These are phyloP conservation scores for Emydoidea blandingii DNA, from an alignment of 2,797 vertebrate genomes.

Conservation along the genomic window DNA sequence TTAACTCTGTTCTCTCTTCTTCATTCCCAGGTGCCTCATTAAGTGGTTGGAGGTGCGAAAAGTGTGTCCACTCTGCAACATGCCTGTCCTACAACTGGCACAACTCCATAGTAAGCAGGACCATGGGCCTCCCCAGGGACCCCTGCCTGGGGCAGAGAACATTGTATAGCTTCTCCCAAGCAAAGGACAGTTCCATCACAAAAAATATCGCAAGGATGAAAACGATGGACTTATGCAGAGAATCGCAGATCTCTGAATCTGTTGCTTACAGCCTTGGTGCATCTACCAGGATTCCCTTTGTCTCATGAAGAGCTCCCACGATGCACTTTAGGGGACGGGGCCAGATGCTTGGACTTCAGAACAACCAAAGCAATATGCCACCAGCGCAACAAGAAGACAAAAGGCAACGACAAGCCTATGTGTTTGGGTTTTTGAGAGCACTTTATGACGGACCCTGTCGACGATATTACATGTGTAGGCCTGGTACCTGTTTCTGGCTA, in stretches of 20 bases:
- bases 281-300: constrained; percentile 59
- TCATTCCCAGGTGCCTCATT: constrained; percentile 93
- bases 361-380: constrained; percentile 90
- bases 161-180: constrained; percentile 86
- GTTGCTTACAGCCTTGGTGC: constrained; percentile 40
- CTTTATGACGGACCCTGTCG: constrained; percentile 79
- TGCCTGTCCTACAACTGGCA: constrained; percentile 95
- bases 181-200: constrained; percentile 18
- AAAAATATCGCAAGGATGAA: neutral
- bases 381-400: constrained; percentile 68
- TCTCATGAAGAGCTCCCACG: constrained; percentile 57
- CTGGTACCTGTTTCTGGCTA: constrained; percentile 9
- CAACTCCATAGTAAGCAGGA: constrained; percentile 89
- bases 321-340: neutral
- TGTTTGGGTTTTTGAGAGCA: constrained; percentile 81
- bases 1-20: neutral
- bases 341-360: constrained; percentile 75
- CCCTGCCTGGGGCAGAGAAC: constrained; percentile 93
- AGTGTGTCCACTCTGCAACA: constrained; percentile 98
- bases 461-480: neutral
- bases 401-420: constrained; percentile 67
- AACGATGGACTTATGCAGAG: constrained; percentile 56
- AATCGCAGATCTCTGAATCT: constrained; percentile 35
- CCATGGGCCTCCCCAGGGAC: constrained; percentile 85
- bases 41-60: constrained; percentile 99